Evolutionary conservation across 2,797 vertebrate species (phyloP).

Genomic region (Spinus pinus): DNA sequence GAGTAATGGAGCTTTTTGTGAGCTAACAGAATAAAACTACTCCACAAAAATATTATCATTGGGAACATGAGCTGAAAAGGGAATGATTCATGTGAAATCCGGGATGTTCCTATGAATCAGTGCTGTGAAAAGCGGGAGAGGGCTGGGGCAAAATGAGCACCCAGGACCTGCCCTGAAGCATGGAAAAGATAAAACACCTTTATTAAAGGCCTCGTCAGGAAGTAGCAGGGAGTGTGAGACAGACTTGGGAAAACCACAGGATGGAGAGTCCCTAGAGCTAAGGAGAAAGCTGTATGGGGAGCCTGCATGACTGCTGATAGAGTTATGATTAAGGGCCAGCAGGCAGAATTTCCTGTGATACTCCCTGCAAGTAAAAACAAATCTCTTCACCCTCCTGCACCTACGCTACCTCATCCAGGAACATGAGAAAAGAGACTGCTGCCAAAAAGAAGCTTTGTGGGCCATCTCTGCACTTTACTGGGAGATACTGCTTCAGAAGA

Average conservation of each 20-base stretch:
- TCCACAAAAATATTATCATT: slow-evolving; percentile 47
- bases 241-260: slow-evolving; percentile 5
- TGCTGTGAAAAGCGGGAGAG: slow-evolving; percentile 9
- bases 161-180: neutral
- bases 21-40: slow-evolving; percentile 55
- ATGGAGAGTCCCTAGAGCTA: neutral
- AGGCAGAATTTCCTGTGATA: neutral
- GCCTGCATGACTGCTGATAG: neutral
- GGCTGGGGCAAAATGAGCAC: neutral
- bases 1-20: slow-evolving; percentile 60
- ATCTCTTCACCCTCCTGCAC: neutral
- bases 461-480: neutral
- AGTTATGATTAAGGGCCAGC: neutral
- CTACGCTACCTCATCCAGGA: neutral
- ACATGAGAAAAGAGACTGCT: neutral
- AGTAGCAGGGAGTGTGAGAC: neutral
- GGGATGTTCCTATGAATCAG: slow-evolving; percentile 32
- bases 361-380: neutral
- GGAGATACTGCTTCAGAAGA: neutral
- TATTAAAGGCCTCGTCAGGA: neutral
- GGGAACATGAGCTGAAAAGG: slow-evolving; percentile 41
- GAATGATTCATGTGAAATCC: slow-evolving; percentile 60
- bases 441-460: neutral
- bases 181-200: slow-evolving; percentile 40
- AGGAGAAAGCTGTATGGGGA: neutral